phyloP scores from a whole-genome alignment of 1,140 invertebrate genomes.

The Vanessa tameamea region DNA sequence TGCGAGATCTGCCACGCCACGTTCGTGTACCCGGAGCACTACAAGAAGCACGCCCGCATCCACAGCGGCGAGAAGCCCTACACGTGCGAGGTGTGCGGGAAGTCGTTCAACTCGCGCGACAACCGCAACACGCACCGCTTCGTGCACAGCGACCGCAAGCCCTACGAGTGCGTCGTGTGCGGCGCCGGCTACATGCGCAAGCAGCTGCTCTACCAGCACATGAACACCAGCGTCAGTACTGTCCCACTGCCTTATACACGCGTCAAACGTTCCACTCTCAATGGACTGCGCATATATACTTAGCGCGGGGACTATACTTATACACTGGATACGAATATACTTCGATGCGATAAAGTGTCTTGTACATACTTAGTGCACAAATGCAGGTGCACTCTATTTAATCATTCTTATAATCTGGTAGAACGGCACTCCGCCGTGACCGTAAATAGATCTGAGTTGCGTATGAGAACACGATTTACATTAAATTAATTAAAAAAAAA shows the following conservation, averaged over 20 bases:
- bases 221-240: conserved; percentile 81
- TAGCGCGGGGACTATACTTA: too few species aligned
- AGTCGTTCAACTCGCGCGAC: conserved; percentile 90
- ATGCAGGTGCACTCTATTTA: too few species aligned
- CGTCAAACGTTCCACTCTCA: too few species aligned
- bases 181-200: conserved; percentile 92
- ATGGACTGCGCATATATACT: too few species aligned
- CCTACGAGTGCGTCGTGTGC: conserved; percentile 91
- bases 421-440: too few species aligned
- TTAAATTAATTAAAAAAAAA: not conserved
- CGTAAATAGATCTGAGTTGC: too few species aligned
- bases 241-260: too few species aligned
- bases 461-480: too few species aligned
- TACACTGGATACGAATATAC: too few species aligned
- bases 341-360: too few species aligned
- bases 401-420: too few species aligned
- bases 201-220: conserved; percentile 89
- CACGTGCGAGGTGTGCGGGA: conserved; percentile 92
- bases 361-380: too few species aligned
- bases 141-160: conserved; percentile 92
- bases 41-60: conserved; percentile 90
- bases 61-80: conserved; percentile 91
- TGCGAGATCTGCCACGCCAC: conserved; percentile 87
- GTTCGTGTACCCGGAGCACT: conserved; percentile 92
- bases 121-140: conserved; percentile 92